A percentile compares a stretch with the other conserved stretches of the same genome.
phyloP scores from a whole-genome alignment of 2,888 invertebrate species.

The Siphonodentalium dalli region DNA sequence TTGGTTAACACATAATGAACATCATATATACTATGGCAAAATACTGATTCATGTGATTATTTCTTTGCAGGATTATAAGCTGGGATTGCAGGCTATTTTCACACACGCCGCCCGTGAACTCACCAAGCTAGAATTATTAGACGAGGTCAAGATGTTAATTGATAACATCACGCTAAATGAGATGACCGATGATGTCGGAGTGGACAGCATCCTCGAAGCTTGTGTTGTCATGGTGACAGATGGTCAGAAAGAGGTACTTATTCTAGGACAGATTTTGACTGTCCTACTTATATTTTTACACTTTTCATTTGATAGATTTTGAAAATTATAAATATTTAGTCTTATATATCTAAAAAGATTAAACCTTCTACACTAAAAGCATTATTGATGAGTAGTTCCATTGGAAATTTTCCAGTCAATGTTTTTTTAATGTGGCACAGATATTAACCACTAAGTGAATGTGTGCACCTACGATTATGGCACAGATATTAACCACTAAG shows the following conservation, averaged over 20 bases:
- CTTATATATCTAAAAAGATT: background rate
- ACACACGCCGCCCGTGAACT: constrained; percentile 52
- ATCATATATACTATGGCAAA: background rate
- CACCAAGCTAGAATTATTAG: constrained; percentile 44
- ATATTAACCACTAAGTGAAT: too few species aligned
- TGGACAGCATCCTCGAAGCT: constrained; percentile 61
- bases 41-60: background rate
- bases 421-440: too few species aligned
- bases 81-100: constrained; percentile 50
- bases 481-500: too few species aligned
- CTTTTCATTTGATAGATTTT: background rate
- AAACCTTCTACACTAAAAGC: too few species aligned
- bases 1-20: background rate
- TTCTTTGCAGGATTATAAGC: constrained; percentile 49
- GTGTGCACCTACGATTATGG: too few species aligned
- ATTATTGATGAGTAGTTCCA: too few species aligned
- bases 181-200: constrained; percentile 44
- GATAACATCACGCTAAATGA: constrained; percentile 44
- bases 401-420: too few species aligned
- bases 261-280: background rate
- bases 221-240: constrained; percentile 57
- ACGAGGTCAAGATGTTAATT: constrained; percentile 48
- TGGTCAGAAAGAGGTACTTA: constrained; percentile 49
- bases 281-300: background rate
- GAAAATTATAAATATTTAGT: background rate